phyloP scores from a whole-genome alignment of 2,797 vertebrate genomes.

The Scolopax rusticola region DNA sequence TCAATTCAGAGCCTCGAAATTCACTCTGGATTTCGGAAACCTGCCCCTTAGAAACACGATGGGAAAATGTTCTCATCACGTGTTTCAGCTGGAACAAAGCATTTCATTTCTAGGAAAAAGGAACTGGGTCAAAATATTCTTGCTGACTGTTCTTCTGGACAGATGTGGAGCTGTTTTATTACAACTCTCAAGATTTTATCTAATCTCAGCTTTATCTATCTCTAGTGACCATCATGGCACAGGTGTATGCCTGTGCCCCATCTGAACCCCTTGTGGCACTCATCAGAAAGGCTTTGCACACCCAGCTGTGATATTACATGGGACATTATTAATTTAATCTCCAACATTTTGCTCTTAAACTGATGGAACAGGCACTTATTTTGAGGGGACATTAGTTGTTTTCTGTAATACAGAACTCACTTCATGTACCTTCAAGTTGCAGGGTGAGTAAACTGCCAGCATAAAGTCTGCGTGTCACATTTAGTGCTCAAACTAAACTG shows the following conservation, averaged over 20 bases:
- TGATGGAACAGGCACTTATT: neutral
- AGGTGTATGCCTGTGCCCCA: too few relatives aligned
- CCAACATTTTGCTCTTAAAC: neutral
- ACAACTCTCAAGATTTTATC: neutral
- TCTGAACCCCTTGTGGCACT: neutral
- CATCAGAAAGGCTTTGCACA: neutral
- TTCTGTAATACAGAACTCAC: neutral
- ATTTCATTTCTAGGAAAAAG: neutral
- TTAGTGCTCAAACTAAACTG: neutral
- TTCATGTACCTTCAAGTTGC: neutral
- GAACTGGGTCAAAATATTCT: neutral
- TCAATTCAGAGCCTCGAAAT: neutral
- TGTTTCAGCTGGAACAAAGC: neutral
- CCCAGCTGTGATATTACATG: neutral
- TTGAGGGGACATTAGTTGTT: neutral
- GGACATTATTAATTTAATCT: neutral
- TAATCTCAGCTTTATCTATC: neutral
- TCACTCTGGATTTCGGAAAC: neutral
- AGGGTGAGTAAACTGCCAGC: neutral
- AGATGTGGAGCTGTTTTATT: neutral
- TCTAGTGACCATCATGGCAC: neutral
- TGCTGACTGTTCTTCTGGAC: neutral
- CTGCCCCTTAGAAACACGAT: neutral
- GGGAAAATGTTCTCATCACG: neutral
- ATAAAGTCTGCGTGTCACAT: neutral